phyloP scores from a whole-genome alignment of 2,888 invertebrate genomes.

The Xylophagus ater region DNA sequence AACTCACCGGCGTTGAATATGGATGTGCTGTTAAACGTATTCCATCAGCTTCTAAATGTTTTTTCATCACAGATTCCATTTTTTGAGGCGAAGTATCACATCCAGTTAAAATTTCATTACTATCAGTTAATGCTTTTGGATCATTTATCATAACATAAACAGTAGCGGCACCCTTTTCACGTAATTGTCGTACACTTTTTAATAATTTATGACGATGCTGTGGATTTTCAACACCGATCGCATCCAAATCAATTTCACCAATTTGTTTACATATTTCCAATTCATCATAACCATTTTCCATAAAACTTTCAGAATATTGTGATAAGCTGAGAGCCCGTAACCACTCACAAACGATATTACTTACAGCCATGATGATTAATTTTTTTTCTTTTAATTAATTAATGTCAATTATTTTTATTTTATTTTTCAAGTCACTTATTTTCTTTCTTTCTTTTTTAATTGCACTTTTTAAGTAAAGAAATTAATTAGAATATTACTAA shows the following conservation, averaged over 20 bases:
- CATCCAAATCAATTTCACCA: constrained; percentile 88
- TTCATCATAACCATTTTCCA: constrained; percentile 94
- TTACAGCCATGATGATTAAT: constrained; percentile 36
- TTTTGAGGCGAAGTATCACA: constrained; percentile 39
- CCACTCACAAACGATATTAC: constrained; percentile 89
- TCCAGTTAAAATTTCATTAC: constrained; percentile 40
- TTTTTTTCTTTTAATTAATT: too few species aligned
- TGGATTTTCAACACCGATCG: constrained; percentile 81
- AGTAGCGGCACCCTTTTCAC: constrained; percentile 86
- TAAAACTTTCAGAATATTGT: constrained; percentile 85
- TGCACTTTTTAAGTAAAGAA: too few species aligned
- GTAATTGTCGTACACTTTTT: constrained; percentile 71
- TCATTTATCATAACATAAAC: constrained; percentile 89
- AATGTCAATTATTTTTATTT: too few species aligned
- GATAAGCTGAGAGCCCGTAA: constrained; percentile 78
- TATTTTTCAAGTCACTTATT: constrained; percentile 28
- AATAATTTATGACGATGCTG: constrained; percentile 69
- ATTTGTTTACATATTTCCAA: constrained; percentile 94
- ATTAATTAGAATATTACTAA: too few species aligned
- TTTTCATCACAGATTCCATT: constrained; percentile 69
- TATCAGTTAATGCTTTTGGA: constrained; percentile 45
- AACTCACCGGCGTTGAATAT: constrained; percentile 83
- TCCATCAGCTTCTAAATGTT: constrained; percentile 75
- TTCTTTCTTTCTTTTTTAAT: constrained; percentile 9
- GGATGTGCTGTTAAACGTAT: constrained; percentile 79